Conservation (phyloP, 2,113 vertebrate genomes). For the Psilopsiagon aymara region DNA sequence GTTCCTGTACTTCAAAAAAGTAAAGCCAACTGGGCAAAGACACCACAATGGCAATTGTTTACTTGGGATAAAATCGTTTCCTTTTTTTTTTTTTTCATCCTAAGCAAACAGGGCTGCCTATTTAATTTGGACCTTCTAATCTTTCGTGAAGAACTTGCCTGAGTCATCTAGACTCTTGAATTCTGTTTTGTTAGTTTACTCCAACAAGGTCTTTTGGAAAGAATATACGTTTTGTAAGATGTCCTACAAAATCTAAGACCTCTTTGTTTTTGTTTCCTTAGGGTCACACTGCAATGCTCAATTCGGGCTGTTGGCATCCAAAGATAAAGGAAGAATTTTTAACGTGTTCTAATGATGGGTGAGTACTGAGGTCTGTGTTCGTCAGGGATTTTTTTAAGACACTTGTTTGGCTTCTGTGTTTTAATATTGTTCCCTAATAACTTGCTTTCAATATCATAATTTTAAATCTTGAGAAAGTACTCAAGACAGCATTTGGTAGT, state of each 20-base stretch:
- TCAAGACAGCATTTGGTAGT: not conserved
- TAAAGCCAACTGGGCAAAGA: not conserved
- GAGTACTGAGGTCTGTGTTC: slow-evolving; percentile 61
- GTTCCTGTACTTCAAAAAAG: not conserved
- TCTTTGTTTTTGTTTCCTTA: slow-evolving; percentile 61
- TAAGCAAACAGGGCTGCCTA: not conserved
- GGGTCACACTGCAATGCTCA: slow-evolving; percentile 98
- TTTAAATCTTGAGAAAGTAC: not conserved
- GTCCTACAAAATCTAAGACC: not conserved
- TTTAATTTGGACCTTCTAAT: not conserved
- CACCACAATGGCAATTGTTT: not conserved
- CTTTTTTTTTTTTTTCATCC: not conserved
- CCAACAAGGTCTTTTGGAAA: not conserved
- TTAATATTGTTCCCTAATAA: not conserved
- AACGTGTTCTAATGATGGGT: slow-evolving; percentile 98
- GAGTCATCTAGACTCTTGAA: not conserved
- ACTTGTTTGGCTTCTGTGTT: not conserved
- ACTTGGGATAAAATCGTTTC: not conserved
- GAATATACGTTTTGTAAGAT: not conserved
- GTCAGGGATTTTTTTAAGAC: not conserved
- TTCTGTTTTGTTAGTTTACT: not conserved
- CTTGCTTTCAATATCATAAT: not conserved
- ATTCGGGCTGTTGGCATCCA: slow-evolving; percentile 95
- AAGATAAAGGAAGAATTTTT: slow-evolving; percentile 98
- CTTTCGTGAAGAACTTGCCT: not conserved